Evolutionary conservation across 1,140 invertebrate genomes (phyloP), one percentile per base, ranked within the genome.

Genomic region (Aphidius ervi): DNA sequence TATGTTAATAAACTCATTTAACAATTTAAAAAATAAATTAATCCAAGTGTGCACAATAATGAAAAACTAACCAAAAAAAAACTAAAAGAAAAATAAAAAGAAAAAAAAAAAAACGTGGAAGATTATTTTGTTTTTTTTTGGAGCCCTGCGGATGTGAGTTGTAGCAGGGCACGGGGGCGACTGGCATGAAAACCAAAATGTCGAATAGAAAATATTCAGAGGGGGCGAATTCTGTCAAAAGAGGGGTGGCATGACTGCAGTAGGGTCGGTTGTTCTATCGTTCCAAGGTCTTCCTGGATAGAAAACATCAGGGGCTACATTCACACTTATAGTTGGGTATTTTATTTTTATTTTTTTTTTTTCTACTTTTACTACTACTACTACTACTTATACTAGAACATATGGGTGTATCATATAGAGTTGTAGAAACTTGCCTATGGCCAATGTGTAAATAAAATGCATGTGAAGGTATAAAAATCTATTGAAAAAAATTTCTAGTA

Each of bases 111-210:
- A 16, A 16, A 16, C 16, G 16, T 16, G 16, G 16, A 16, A 16
- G 16, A 16, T 16, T 16, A 16, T 16, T 16, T 16, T 16, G 16
- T 16, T 16, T 16, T 16, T 16, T 16, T 16, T 16, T 16, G 16
- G 16, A 16, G 16, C 53, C 48, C 49, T 48, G 56, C 46, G 46
- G 55, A 43, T 62, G 61, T 68, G 68, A 66, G 49, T 67, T 56
- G 63, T 63, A 62, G 63, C 68, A 63, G 69, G 67, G 66, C 65
- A 69, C 69, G 66, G 69, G 69, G 68, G 69, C 68, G 71, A 75
- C 74, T 74, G 73, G 67, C 68, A 74, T 70, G 64, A 64, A 67
- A 73, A 71, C 70, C 67, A 73, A 77, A 76, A 74, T 75, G 74
- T 75, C 48, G 53, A 62, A 56, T 56, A 60, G 60, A 47, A 62